Conservation (phyloP, 2,797 vertebrate species). For the Heteromormyrus szaboi region DNA sequence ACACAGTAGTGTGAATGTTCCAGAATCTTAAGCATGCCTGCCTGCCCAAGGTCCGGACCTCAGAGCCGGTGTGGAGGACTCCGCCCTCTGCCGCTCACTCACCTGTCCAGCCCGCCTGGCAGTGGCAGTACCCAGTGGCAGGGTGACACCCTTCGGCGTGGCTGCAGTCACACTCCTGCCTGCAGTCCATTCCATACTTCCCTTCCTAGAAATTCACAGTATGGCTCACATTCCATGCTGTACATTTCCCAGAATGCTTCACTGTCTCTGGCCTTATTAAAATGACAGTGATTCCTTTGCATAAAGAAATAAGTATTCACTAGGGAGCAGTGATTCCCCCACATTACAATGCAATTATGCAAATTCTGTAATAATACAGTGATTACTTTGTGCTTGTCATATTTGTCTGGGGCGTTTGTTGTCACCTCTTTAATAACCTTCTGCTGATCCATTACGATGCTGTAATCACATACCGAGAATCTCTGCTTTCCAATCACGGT, state of each 20-base stretch:
- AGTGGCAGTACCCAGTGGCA: conserved; percentile 81
- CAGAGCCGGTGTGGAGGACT: not conserved
- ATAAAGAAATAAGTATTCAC: not conserved
- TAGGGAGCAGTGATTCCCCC: not conserved
- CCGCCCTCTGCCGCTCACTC: conserved; percentile 24
- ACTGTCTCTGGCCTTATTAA: not conserved
- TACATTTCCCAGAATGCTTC: not conserved
- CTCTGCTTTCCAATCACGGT: not conserved
- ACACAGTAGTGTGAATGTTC: not conserved
- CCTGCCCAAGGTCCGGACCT: not conserved
- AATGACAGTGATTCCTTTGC: not conserved
- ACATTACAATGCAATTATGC: conserved; percentile 7
- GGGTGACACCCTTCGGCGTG: conserved; percentile 91
- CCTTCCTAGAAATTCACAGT: conserved; percentile 67
- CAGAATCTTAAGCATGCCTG: not conserved
- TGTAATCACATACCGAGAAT: not conserved
- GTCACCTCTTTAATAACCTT: not conserved
- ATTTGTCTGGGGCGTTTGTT: not conserved
- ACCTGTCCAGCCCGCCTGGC: conserved; percentile 93
- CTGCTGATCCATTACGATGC: not conserved
- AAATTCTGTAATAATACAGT: not conserved
- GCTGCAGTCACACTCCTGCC: conserved; percentile 88
- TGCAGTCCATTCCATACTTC: conserved; percentile 81
- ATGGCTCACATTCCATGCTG: not conserved
- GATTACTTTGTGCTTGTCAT: not conserved